Conservation (phyloP, 2,888 invertebrate species). For the Crematogaster levior region DNA sequence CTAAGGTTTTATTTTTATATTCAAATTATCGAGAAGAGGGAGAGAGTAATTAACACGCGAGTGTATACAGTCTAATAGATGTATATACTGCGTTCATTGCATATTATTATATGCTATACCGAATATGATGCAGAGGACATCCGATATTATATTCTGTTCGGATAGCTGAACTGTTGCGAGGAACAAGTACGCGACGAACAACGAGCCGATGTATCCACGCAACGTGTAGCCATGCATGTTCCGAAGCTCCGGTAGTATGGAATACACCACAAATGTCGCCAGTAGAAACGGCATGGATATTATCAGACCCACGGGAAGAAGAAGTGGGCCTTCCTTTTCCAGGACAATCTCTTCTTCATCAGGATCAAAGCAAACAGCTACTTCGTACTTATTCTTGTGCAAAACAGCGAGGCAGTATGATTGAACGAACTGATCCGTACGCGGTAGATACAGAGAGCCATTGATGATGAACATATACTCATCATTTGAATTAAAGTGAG, state of each 20-base stretch:
- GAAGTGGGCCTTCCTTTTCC: not conserved
- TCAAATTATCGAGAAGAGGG: not conserved
- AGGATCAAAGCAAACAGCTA: constrained; percentile 70
- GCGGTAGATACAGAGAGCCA: constrained; percentile 69
- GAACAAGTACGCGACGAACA: constrained; percentile 77
- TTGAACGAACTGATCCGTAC: not conserved
- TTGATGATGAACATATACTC: constrained; percentile 72
- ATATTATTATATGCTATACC: constrained; percentile 70
- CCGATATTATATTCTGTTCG: constrained; percentile 50
- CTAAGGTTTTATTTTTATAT: not conserved
- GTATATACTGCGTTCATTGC: not conserved
- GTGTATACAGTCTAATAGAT: not conserved
- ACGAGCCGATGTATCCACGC: constrained; percentile 78
- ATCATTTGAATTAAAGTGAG: constrained; percentile 51
- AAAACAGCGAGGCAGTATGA: constrained; percentile 73
- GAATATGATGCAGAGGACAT: constrained; percentile 66
- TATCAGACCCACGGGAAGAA: constrained; percentile 72
- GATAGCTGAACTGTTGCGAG: constrained; percentile 72
- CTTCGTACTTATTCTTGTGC: constrained; percentile 42
- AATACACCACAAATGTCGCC: constrained; percentile 81
- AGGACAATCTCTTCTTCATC: no score
- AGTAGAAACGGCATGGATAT: constrained; percentile 82
- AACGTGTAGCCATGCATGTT: constrained; percentile 83
- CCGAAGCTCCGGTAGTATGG: constrained; percentile 79
- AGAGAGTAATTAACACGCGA: not conserved